Conservation (phyloP, 2,888 invertebrate species). For the Reticulitermes lucifugus region DNA sequence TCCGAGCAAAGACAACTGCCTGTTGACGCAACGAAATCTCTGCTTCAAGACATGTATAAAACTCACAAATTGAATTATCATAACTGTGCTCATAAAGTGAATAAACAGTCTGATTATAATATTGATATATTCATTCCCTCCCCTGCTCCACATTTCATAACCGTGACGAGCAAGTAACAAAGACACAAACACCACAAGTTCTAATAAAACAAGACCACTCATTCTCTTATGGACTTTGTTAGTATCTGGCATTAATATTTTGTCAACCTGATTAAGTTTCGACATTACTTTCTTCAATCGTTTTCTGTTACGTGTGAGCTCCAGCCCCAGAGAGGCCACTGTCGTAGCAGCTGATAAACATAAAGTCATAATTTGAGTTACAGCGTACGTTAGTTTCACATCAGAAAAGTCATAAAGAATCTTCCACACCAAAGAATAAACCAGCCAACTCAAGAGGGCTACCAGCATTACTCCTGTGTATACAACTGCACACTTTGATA, state of each 20-base stretch:
- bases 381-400: slow-evolving; percentile 1
- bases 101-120: background rate
- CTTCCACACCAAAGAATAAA: slow-evolving; percentile 16
- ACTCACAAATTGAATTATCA: slow-evolving; percentile 25
- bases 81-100: slow-evolving; percentile 18
- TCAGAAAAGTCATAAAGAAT: background rate
- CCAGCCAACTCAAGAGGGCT: slow-evolving; percentile 11
- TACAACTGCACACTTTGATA: background rate
- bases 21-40: slow-evolving; percentile 3
- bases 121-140: background rate
- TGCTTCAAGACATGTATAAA: slow-evolving; percentile 1
- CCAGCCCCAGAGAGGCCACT: background rate
- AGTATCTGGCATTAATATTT: background rate
- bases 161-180: slow-evolving; percentile 8
- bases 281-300: slow-evolving; percentile 5
- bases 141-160: slow-evolving; percentile 15
- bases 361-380: slow-evolving; percentile 18
- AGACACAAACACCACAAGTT: background rate
- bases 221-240: background rate
- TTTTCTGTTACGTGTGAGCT: slow-evolving; percentile 2
- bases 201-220: slow-evolving; percentile 1
- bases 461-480: slow-evolving; percentile 6
- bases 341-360: slow-evolving; percentile 25
- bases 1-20: background rate
- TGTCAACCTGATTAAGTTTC: slow-evolving; percentile 5